A percentile compares a stretch with the other conserved stretches of the same genome.
phyloP scores from a whole-genome alignment of 2,888 invertebrate species.

The Hypomecis atomaria region DNA sequence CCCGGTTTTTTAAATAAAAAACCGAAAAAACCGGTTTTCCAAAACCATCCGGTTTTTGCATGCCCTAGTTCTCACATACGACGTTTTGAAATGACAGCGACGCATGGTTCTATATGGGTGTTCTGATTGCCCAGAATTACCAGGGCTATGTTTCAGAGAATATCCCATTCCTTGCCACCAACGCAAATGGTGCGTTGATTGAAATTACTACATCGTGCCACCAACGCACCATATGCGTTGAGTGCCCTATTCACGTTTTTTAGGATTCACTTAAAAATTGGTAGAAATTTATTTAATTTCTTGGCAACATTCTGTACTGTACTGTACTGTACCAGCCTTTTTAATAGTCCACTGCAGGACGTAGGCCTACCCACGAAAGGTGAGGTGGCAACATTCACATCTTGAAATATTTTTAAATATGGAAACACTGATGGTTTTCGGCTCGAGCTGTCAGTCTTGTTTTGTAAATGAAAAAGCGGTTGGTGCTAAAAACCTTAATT shows the following conservation, averaged over 20 bases:
- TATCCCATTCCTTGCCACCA: constrained; percentile 10
- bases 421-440: constrained; percentile 13
- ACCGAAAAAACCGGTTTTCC: too few species aligned
- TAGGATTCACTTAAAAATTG: not conserved
- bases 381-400: constrained; percentile 9
- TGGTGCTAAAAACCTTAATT: not conserved
- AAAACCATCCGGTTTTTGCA: too few species aligned
- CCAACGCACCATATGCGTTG: constrained; percentile 22
- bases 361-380: too few species aligned
- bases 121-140: too few species aligned
- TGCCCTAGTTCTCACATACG: too few species aligned
- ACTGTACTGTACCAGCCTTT: too few species aligned
- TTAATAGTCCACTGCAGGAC: too few species aligned
- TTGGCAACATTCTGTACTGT: constrained; percentile 13
- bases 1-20: too few species aligned
- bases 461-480: constrained; percentile 6
- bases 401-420: constrained; percentile 6
- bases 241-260: not conserved
- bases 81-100: too few species aligned
- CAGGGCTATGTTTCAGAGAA: too few species aligned
- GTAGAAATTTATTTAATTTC: constrained; percentile 4
- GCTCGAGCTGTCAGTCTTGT: constrained; percentile 1
- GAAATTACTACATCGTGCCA: constrained; percentile 10
- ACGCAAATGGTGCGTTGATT: constrained; percentile 10
- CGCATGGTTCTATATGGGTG: too few species aligned